phyloP scores from a whole-genome alignment of 1,140 invertebrate genomes.

The Planococcus citri region DNA sequence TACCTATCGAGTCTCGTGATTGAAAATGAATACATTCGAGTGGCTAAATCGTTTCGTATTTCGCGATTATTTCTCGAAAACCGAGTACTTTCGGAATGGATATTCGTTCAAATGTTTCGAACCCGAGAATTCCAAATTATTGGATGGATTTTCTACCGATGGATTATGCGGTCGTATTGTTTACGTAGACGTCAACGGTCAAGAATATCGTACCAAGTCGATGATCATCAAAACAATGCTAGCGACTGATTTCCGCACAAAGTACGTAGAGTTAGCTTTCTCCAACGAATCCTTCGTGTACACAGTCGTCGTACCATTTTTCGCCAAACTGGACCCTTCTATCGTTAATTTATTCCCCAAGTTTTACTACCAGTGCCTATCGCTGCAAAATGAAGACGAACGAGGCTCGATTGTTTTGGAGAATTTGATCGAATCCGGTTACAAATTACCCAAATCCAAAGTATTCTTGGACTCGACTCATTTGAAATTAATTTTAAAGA shows the following conservation, averaged over 20 bases:
- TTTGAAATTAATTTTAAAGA: not conserved
- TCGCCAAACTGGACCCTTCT: not conserved
- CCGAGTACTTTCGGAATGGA: not conserved
- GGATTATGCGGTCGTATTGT: not conserved
- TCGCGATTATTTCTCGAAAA: not conserved
- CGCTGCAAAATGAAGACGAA: not conserved
- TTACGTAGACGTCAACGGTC: not conserved
- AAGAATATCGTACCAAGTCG: not conserved
- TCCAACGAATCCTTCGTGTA: not conserved
- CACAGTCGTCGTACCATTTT: not conserved
- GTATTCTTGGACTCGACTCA: not conserved
- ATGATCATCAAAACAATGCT: not conserved
- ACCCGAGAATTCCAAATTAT: not conserved
- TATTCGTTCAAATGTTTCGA: not conserved
- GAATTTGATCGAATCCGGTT: not conserved
- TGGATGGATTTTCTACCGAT: not conserved
- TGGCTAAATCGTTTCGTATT: not conserved
- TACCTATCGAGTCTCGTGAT: no score
- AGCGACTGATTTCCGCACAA: not conserved
- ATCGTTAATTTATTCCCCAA: not conserved
- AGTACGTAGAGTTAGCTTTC: not conserved
- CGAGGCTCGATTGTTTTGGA: not conserved
- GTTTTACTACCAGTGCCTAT: not conserved
- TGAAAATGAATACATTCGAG: not conserved
- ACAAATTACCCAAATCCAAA: not conserved